phyloP scores from a whole-genome alignment of 2,797 vertebrate species.

The Phoeniculus purpureus region DNA sequence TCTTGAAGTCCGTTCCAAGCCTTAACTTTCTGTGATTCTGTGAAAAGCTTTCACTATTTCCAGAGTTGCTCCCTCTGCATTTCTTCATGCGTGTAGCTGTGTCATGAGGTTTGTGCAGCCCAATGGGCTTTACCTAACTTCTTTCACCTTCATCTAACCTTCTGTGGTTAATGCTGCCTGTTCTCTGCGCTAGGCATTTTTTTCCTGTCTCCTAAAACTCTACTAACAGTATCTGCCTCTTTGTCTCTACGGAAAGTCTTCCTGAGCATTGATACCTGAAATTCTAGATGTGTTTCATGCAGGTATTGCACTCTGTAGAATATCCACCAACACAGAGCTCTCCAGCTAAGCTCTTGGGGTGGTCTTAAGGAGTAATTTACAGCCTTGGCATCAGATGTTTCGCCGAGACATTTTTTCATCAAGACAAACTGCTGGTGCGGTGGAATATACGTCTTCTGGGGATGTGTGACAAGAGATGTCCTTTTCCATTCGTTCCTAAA shows the following conservation, averaged over 20 bases:
- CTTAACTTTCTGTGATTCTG: no score
- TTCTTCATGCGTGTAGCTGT: not conserved
- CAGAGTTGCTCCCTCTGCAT: not conserved
- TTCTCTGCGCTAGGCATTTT: not conserved
- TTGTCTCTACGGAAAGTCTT: accelerated
- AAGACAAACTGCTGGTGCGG: not conserved
- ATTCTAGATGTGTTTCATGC: not conserved
- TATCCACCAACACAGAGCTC: not conserved
- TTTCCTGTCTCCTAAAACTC: not conserved
- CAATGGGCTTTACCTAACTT: not conserved
- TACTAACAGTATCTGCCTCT: accelerated
- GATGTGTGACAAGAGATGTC: not conserved
- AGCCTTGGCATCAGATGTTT: not conserved
- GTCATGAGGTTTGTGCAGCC: not conserved
- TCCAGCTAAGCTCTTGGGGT: not conserved
- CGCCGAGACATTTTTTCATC: not conserved
- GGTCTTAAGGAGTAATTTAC: not conserved
- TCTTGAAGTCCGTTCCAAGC: no score
- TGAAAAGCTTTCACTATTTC: not conserved
- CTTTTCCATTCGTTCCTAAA: not conserved
- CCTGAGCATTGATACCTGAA: not conserved
- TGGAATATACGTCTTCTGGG: not conserved
- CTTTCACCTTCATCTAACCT: not conserved
- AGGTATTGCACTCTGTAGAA: not conserved
- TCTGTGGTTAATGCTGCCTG: not conserved